phyloP scores from a whole-genome alignment of 2,113 vertebrate species.

The Crotalus tigris region DNA sequence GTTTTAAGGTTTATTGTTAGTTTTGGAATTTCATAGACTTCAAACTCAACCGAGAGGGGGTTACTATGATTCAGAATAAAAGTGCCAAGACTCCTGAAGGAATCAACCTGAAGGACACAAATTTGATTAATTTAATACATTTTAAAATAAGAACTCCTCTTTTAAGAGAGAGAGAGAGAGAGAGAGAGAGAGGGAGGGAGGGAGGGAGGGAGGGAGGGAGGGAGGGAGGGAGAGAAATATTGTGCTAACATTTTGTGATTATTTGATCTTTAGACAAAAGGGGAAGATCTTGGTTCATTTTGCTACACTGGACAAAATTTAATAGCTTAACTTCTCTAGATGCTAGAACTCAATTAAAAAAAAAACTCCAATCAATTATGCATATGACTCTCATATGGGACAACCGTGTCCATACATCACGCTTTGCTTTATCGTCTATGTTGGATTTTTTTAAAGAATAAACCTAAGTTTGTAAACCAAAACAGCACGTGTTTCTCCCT shows the following conservation, averaged over 20 bases:
- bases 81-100: not conserved
- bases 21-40: not conserved
- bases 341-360: not conserved
- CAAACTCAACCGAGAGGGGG: not conserved
- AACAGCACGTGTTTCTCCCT: not conserved
- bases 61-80: not conserved
- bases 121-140: not conserved
- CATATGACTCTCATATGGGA: not conserved
- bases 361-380: not conserved
- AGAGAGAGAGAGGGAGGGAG: too few species aligned
- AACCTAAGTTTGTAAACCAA: not conserved
- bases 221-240: not conserved
- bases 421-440: not conserved
- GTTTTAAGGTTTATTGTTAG: too few species aligned
- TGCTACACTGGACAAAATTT: not conserved
- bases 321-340: not conserved
- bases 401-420: not conserved
- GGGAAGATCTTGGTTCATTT: not conserved
- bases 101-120: not conserved
- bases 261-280: not conserved
- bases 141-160: not conserved
- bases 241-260: not conserved
- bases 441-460: not conserved
- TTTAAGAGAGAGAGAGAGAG: not conserved
- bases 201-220: too few species aligned